Conservation (phyloP, 2,888 invertebrate genomes). For the Mylabris sibirica region DNA sequence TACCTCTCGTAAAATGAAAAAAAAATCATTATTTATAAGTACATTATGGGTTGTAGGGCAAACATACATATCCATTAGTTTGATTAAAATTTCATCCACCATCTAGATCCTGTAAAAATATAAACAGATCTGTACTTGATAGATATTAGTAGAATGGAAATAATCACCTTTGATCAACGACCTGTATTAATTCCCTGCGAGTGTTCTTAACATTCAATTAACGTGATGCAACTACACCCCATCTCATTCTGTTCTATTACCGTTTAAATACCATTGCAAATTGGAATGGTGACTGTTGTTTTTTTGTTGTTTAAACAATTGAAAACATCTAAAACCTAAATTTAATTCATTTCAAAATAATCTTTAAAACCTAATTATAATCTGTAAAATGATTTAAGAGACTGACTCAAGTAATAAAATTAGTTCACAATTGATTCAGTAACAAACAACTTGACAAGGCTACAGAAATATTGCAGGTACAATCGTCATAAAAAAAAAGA, state of each 20-base stretch:
- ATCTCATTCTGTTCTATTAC: constrained; percentile 23
- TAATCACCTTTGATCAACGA: constrained; percentile 40
- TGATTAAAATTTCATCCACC: background rate
- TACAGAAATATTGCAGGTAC: too few relatives aligned
- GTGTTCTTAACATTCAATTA: constrained; percentile 42
- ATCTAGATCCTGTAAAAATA: background rate
- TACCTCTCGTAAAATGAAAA: too few relatives aligned
- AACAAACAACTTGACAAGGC: too few relatives aligned
- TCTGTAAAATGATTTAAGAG: too few relatives aligned
- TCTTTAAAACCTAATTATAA: background rate
- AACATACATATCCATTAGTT: background rate
- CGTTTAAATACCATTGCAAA: background rate
- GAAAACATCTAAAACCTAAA: constrained; percentile 28
- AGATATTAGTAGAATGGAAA: constrained; percentile 30
- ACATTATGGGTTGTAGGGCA: too few relatives aligned
- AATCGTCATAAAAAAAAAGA: too few relatives aligned
- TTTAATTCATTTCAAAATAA: constrained; percentile 29
- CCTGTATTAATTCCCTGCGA: constrained; percentile 36
- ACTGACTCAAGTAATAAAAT: too few relatives aligned
- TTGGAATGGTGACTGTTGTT: constrained; percentile 18
- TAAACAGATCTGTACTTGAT: constrained; percentile 31
- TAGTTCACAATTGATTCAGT: too few relatives aligned
- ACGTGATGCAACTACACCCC: constrained; percentile 34
- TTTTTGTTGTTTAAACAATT: constrained; percentile 22
- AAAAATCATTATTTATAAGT: too few relatives aligned